Conservation (phyloP, 2,113 vertebrate genomes). For the Xiphorhynchus elegans region DNA sequence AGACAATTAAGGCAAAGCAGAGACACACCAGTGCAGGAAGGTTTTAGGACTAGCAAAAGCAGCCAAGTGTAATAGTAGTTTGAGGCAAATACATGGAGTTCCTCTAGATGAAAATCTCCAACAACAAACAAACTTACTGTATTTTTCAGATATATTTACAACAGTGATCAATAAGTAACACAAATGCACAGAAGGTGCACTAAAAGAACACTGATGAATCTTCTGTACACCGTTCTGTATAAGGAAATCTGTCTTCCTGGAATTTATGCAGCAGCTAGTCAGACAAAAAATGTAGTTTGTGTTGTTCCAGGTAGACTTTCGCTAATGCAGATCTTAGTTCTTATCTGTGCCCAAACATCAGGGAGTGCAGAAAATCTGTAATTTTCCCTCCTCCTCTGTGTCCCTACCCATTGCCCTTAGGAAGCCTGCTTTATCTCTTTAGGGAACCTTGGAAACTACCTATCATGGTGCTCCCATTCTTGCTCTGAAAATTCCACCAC, state of each 20-base stretch:
- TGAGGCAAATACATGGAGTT: background rate
- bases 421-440: background rate
- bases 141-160: background rate
- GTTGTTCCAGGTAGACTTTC: background rate
- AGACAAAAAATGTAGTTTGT: background rate
- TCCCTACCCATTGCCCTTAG: background rate
- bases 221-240: background rate
- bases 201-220: background rate
- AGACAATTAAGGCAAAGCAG: background rate
- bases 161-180: background rate
- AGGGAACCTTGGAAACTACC: background rate
- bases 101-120: background rate
- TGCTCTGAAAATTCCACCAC: background rate
- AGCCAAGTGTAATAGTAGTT: background rate
- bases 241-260: background rate
- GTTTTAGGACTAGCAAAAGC: background rate
- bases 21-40: background rate
- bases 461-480: background rate
- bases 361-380: background rate
- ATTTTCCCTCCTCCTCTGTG: background rate
- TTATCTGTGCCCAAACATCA: background rate
- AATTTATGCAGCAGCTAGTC: background rate
- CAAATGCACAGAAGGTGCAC: background rate
- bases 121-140: background rate
- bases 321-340: background rate